These are phyloP conservation scores for Sapajus apella DNA, from an alignment of 2,113 vertebrate genomes.

Conservation along the genomic window DNA sequence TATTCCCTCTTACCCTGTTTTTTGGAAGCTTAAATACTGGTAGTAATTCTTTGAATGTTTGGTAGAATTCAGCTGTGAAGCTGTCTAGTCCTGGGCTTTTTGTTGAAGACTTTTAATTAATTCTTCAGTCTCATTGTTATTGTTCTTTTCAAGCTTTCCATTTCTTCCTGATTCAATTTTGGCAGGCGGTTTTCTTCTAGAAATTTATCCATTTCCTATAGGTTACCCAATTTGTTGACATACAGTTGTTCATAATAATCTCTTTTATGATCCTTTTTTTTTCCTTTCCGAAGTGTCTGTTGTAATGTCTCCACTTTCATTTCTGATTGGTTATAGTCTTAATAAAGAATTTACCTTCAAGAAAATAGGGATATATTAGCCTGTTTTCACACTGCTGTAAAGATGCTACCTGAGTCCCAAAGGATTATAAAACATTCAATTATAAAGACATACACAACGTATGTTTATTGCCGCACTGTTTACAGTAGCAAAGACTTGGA, in stretches of 20 bases:
- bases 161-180: neutral
- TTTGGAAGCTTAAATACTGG: neutral
- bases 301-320: neutral
- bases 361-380: neutral
- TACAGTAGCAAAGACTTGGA: too few relatives aligned
- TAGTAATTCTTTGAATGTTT: neutral
- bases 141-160: neutral
- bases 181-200: neutral
- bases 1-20: neutral
- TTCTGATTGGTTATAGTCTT: neutral
- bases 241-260: neutral
- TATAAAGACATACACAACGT: too few relatives aligned
- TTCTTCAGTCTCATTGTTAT: neutral
- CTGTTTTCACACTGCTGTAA: too few relatives aligned
- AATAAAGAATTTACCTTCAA: constrained; percentile 25
- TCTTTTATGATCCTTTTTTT: neutral
- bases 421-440: too few relatives aligned
- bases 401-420: too few relatives aligned
- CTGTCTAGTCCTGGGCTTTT: neutral
- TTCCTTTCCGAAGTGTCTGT: neutral
- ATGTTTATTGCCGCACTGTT: too few relatives aligned
- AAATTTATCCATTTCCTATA: neutral
- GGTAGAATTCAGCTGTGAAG: neutral
- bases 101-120: neutral
- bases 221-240: neutral